Conservation (phyloP, 2,888 invertebrate genomes). For the Rotaria magnacalcarata region DNA sequence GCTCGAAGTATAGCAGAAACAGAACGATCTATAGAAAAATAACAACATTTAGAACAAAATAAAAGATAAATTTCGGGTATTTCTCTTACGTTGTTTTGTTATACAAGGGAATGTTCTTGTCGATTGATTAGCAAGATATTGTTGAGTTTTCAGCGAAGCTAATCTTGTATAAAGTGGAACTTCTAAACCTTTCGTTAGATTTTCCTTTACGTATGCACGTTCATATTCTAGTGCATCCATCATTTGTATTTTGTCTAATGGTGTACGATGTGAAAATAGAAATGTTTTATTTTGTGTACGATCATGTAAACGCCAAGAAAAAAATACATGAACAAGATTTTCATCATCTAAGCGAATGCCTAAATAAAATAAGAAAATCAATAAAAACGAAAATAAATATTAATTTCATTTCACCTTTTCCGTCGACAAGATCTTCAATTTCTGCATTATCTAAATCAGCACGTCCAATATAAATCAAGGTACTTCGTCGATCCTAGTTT, state of each 20-base stretch:
- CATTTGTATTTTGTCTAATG: constrained; percentile 27
- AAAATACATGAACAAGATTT: neutral
- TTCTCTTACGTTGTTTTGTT: neutral
- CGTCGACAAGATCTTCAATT: constrained; percentile 53
- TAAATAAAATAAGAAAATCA: constrained; percentile 20
- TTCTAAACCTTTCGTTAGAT: constrained; percentile 2
- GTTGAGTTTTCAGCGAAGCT: constrained; percentile 9
- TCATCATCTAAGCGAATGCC: constrained; percentile 62
- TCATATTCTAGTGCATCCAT: constrained; percentile 31
- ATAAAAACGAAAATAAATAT: no score
- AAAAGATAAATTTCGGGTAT: neutral
- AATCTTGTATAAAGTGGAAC: constrained; percentile 1
- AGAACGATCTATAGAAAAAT: neutral
- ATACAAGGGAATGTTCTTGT: neutral
- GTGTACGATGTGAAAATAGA: constrained; percentile 33
- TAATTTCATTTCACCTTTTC: constrained; percentile 51
- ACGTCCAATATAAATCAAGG: constrained; percentile 75
- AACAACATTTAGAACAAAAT: constrained; percentile 56
- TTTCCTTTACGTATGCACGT: constrained; percentile 21
- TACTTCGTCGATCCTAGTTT: constrained; percentile 71
- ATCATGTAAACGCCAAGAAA: constrained; percentile 32
- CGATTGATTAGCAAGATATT: neutral
- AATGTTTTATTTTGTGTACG: neutral
- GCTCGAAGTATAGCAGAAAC: neutral
- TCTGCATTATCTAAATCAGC: constrained; percentile 67